phyloP scores from a whole-genome alignment of 2,113 vertebrate genomes.

The Scytalopus superciliaris region DNA sequence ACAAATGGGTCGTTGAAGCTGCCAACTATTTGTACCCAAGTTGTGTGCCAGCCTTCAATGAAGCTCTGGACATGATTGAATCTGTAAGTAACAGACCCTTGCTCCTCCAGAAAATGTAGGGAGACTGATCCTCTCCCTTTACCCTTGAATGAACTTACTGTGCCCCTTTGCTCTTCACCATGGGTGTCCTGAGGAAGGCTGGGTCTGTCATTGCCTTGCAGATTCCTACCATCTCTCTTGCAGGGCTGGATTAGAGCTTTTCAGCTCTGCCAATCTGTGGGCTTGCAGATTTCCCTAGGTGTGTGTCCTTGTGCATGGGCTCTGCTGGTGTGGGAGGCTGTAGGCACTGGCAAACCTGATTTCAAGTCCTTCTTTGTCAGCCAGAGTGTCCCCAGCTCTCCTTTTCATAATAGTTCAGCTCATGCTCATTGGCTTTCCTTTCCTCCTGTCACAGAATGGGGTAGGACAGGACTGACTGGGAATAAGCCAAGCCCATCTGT shows the following conservation, averaged over 20 bases:
- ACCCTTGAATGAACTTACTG: neutral
- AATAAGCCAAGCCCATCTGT: neutral
- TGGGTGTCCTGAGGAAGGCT: neutral
- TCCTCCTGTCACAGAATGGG: neutral
- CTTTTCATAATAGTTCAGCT: neutral
- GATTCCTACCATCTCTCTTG: neutral
- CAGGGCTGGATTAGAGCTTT: neutral
- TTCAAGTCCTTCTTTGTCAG: neutral
- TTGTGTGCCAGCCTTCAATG: constrained; percentile 78
- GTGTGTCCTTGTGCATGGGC: neutral
- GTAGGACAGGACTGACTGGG: neutral
- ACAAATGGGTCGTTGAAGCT: constrained; percentile 90
- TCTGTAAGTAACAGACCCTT: constrained; percentile 76
- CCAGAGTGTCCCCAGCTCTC: neutral
- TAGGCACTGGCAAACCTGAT: neutral
- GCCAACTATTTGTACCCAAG: constrained; percentile 84
- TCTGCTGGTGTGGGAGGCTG: neutral
- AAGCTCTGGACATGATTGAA: constrained; percentile 93
- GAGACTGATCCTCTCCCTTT: neutral
- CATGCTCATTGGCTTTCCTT: neutral
- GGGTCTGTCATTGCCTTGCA: neutral
- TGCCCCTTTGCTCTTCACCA: neutral
- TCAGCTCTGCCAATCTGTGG: neutral
- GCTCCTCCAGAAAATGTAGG: neutral
- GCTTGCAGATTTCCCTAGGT: neutral